Evolutionary conservation across 1,140 invertebrate species (phyloP).

Genomic region (Phortica variegata): DNA sequence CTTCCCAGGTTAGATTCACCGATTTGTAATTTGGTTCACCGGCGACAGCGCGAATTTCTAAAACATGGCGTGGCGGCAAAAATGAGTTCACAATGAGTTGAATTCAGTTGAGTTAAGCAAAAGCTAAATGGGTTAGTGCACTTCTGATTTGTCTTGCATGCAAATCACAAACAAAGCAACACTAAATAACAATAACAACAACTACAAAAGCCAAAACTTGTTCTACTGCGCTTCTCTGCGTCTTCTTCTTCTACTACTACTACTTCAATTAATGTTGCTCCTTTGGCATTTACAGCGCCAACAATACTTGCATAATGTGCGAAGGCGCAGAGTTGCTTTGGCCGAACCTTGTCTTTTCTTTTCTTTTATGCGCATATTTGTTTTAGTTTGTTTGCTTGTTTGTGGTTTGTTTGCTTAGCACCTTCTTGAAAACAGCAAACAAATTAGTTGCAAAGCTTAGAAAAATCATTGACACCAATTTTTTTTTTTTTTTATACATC

Average conservation of each 20-base stretch:
- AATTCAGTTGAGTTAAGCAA: slow-evolving; percentile 7
- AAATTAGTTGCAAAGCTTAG: slow-evolving; percentile 35
- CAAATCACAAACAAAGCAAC: slow-evolving; percentile 36
- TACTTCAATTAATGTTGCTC: slow-evolving; percentile 17
- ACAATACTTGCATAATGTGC: slow-evolving; percentile 42
- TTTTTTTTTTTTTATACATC: slow-evolving; percentile 16
- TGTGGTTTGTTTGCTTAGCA: slow-evolving; percentile 12
- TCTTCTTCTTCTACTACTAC: slow-evolving; percentile 9
- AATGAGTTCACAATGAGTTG: slow-evolving; percentile 52
- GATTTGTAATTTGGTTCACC: slow-evolving; percentile 72
- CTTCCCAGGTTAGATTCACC: slow-evolving; percentile 70
- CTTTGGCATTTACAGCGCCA: too few relatives aligned
- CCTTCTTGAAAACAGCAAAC: slow-evolving; percentile 1
- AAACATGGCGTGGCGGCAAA: slow-evolving; percentile 19
- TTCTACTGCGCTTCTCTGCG: slow-evolving; percentile 14
- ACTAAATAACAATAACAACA: not conserved
- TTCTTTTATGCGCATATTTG: slow-evolving; percentile 24
- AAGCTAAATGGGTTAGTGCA: slow-evolving; percentile 1
- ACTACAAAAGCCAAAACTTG: slow-evolving; percentile 33
- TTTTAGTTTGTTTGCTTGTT: slow-evolving; percentile 16
- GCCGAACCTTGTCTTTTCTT: too few relatives aligned
- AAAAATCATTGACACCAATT: slow-evolving; percentile 49
- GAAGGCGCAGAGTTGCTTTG: slow-evolving; percentile 50
- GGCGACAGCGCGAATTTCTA: slow-evolving; percentile 67
- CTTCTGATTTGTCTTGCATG: too few relatives aligned